Conservation (phyloP, 2,888 invertebrate genomes). For the Pachycephus smyrnensis region DNA sequence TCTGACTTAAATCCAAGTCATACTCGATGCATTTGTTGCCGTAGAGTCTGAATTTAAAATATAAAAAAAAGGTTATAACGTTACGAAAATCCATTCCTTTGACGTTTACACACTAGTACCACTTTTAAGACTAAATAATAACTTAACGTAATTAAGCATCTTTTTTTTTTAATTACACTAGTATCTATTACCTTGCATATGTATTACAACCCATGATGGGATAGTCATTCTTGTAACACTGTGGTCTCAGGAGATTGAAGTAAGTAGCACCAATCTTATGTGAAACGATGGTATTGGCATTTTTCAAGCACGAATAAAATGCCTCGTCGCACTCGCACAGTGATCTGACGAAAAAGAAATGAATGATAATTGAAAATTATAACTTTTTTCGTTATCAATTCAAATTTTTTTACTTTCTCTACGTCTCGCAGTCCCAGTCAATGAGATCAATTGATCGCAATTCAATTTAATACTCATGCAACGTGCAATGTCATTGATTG, state of each 20-base stretch:
- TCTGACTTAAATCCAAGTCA: slow-evolving; percentile 68
- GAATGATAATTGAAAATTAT: not conserved
- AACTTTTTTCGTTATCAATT: not conserved
- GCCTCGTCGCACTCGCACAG: slow-evolving; percentile 78
- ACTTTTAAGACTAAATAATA: not conserved
- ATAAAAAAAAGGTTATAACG: slow-evolving; percentile 14
- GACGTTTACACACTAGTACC: not conserved
- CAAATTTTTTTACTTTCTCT: not conserved
- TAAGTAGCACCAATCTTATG: slow-evolving; percentile 76
- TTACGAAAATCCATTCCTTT: slow-evolving; percentile 12
- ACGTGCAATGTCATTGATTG: no score
- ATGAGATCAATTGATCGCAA: not conserved
- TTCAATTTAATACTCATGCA: no score
- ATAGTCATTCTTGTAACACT: slow-evolving; percentile 73
- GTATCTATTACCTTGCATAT: slow-evolving; percentile 37
- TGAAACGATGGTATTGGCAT: slow-evolving; percentile 70
- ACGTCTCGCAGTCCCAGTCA: not conserved
- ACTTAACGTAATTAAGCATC: slow-evolving; percentile 57
- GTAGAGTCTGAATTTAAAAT: slow-evolving; percentile 28
- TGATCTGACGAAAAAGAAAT: slow-evolving; percentile 67
- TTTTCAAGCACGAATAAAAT: slow-evolving; percentile 77
- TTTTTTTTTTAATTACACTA: slow-evolving; percentile 56
- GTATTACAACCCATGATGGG: slow-evolving; percentile 37
- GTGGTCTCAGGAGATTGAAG: slow-evolving; percentile 79
- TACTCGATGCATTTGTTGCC: slow-evolving; percentile 70